phyloP scores from a whole-genome alignment of 2,888 invertebrate genomes.

The Heliconius aoede region DNA sequence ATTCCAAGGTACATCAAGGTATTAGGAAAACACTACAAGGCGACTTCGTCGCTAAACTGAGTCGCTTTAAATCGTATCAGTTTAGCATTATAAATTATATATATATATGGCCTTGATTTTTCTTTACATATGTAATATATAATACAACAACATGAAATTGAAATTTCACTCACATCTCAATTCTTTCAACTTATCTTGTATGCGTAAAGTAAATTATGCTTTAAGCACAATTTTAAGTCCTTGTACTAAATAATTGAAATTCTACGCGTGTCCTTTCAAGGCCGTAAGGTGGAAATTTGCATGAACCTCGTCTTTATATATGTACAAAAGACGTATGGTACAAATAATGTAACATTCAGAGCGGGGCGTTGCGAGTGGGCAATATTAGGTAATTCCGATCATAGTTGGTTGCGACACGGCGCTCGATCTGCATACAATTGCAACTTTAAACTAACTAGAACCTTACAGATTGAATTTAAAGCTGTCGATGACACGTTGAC shows the following conservation, averaged over 20 bases:
- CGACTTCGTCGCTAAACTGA: no score
- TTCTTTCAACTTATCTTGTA: conserved; percentile 29
- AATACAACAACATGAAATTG: conserved; percentile 5
- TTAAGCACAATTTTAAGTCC: conserved; percentile 42
- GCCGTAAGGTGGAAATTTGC: conserved; percentile 63
- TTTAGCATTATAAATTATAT: conserved; percentile 6
- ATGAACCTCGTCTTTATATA: conserved; percentile 56
- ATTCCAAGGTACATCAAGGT: conserved; percentile 32
- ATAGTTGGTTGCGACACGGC: conserved; percentile 62
- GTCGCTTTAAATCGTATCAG: not conserved
- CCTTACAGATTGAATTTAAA: conserved; percentile 21
- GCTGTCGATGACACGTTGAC: conserved; percentile 1
- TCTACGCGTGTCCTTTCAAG: conserved; percentile 58
- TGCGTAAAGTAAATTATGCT: conserved; percentile 32
- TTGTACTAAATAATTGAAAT: conserved; percentile 49
- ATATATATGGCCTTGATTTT: conserved; percentile 13
- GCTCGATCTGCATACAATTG: conserved; percentile 65
- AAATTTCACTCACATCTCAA: conserved; percentile 29
- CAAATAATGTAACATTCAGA: conserved; percentile 65
- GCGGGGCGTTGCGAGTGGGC: conserved; percentile 56
- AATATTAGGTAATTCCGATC: conserved; percentile 69
- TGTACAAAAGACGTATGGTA: conserved; percentile 61
- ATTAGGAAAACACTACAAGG: conserved; percentile 37
- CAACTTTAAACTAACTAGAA: conserved; percentile 49
- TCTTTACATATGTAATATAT: not conserved